Percentiles rank a stretch among this genome's conserved stretches.
Conservation (phyloP, 2,797 vertebrate genomes). For the Liasis olivaceus region DNA sequence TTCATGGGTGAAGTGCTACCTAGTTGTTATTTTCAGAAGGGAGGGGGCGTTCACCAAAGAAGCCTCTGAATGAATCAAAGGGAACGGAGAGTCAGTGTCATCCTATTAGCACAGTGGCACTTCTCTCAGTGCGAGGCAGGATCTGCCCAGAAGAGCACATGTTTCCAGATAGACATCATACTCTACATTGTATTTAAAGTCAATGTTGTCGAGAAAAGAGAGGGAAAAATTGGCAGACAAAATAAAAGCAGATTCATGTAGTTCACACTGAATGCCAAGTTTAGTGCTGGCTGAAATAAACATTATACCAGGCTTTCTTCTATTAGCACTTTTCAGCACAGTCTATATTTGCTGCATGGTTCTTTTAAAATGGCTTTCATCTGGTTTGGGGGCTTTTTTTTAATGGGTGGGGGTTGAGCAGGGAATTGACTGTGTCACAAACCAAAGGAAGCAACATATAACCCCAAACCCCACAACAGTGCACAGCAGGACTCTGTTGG, state of each 20-base stretch:
- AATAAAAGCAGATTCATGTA: not conserved
- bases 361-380: no score
- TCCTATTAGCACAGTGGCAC: not conserved
- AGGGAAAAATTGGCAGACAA: not conserved
- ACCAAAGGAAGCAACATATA: no score
- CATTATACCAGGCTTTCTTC: not conserved
- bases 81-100: accelerated
- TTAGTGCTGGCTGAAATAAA: no score
- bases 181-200: not conserved
- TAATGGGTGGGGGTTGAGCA: not conserved
- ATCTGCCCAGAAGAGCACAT: accelerated
- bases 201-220: no score
- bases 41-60: not conserved
- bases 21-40: accelerated
- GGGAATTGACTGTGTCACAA: no score
- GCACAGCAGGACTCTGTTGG: not conserved
- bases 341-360: not conserved
- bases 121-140: not conserved
- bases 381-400: not conserved
- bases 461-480: no score
- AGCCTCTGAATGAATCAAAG: not conserved
- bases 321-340: not conserved
- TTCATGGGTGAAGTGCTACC: conserved; percentile 20
- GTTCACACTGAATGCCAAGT: not conserved
- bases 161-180: not conserved